These are phyloP conservation scores for Heliconius ismenius DNA, from an alignment of 2,888 invertebrate genomes.

Conservation along the genomic window DNA sequence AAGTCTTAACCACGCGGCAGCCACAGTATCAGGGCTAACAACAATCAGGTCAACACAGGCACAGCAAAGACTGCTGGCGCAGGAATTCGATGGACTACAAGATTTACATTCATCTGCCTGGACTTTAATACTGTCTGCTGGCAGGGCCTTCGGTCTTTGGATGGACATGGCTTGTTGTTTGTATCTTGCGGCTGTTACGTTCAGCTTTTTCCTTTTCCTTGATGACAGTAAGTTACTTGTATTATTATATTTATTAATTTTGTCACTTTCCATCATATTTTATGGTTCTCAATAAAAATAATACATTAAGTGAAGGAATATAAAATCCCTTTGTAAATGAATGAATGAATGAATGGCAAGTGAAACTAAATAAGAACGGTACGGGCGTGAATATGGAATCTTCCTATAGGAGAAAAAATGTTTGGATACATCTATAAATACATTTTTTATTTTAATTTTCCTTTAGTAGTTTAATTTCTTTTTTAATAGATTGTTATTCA, in stretches of 20 bases:
- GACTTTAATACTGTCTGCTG: conserved; percentile 69
- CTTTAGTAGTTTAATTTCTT: not conserved
- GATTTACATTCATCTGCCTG: conserved; percentile 84
- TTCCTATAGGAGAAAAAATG: too few species aligned
- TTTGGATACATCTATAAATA: too few species aligned
- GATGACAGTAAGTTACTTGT: conserved; percentile 54
- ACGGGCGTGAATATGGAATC: too few species aligned
- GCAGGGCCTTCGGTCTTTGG: conserved; percentile 80
- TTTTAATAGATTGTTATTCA: not conserved
- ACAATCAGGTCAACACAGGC: conserved; percentile 90
- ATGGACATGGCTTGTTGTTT: conserved; percentile 82
- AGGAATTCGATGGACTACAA: conserved; percentile 87
- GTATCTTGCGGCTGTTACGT: conserved; percentile 83
- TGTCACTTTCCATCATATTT: too few species aligned
- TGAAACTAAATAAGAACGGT: too few species aligned
- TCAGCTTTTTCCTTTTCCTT: conserved; percentile 84
- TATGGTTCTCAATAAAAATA: too few species aligned
- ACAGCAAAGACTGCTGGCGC: conserved; percentile 84
- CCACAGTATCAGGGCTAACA: conserved; percentile 90
- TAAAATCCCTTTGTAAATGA: too few species aligned
- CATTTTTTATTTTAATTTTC: too few species aligned
- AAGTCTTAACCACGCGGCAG: conserved; percentile 90
- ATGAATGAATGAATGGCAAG: too few species aligned
- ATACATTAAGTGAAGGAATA: too few species aligned
- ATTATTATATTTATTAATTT: too few species aligned